These are phyloP conservation scores for Tineola bisselliella DNA, from an alignment of 2,888 invertebrate species.

Conservation along the genomic window DNA sequence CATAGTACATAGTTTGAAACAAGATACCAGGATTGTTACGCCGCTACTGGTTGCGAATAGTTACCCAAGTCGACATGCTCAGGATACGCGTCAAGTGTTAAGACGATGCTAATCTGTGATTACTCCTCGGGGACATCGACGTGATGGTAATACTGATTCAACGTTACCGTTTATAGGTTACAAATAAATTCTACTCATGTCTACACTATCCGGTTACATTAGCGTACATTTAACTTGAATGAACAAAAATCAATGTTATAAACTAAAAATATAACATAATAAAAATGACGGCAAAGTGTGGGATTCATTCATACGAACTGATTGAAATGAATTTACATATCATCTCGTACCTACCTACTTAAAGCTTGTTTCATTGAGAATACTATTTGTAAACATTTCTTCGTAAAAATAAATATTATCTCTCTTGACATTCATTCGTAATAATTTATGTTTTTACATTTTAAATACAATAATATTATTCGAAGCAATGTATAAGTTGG, in stretches of 20 bases:
- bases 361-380: neutral
- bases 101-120: too few species aligned
- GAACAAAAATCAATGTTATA: neutral
- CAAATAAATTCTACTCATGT: too few species aligned
- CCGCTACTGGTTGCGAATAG: too few species aligned
- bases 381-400: neutral
- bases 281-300: neutral
- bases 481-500: constrained; percentile 13
- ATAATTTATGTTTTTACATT: neutral
- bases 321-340: neutral
- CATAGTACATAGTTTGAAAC: too few species aligned
- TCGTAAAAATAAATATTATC: too few species aligned
- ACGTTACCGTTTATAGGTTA: too few species aligned
- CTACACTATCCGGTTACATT: neutral
- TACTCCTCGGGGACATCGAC: too few species aligned
- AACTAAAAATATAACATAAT: neutral
- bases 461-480: neutral
- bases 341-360: neutral
- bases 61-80: neutral
- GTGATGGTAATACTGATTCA: too few species aligned
- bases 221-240: neutral
- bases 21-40: too few species aligned
- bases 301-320: neutral
- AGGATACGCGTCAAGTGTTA: too few species aligned
- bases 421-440: neutral